Evolutionary conservation across 2,888 invertebrate genomes (phyloP).

Genomic region (Himalopsyche kuldschensis): DNA sequence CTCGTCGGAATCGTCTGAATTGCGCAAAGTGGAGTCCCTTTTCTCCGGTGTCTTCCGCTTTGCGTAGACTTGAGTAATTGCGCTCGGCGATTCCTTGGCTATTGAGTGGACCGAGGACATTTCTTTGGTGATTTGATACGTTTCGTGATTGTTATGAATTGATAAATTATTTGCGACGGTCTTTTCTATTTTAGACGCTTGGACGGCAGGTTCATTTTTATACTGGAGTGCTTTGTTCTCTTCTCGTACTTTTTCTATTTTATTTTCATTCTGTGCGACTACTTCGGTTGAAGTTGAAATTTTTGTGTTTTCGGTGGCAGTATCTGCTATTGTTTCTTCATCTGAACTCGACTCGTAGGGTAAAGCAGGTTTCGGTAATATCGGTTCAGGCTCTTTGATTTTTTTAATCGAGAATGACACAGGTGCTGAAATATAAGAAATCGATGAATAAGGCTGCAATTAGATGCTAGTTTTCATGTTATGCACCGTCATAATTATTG

Average conservation of each 20-base stretch:
- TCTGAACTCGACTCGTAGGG: slow-evolving; percentile 78
- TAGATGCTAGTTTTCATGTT: too few relatives aligned
- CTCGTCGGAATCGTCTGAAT: slow-evolving; percentile 14
- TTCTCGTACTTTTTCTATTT: background rate
- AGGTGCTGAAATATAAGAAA: slow-evolving; percentile 58
- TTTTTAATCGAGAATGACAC: slow-evolving; percentile 87
- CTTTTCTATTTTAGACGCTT: background rate
- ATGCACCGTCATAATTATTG: too few relatives aligned
- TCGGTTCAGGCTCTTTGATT: slow-evolving; percentile 70
- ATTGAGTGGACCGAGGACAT: slow-evolving; percentile 39
- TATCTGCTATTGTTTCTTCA: slow-evolving; percentile 53
- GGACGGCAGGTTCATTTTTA: background rate
- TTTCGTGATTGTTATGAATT: background rate
- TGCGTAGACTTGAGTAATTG: background rate
- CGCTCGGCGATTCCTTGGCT: background rate
- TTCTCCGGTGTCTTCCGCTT: slow-evolving; percentile 39
- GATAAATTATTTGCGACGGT: background rate
- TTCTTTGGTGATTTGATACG: slow-evolving; percentile 44
- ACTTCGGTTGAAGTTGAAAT: background rate
- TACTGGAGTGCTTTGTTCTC: background rate
- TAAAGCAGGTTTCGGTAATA: slow-evolving; percentile 71
- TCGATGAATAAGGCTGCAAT: background rate
- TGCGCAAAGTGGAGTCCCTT: slow-evolving; percentile 16
- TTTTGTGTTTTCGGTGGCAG: slow-evolving; percentile 34
- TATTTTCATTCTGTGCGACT: background rate